Evolutionary conservation across 2,888 invertebrate genomes (phyloP).

Genomic region (Saturnia japonica): DNA sequence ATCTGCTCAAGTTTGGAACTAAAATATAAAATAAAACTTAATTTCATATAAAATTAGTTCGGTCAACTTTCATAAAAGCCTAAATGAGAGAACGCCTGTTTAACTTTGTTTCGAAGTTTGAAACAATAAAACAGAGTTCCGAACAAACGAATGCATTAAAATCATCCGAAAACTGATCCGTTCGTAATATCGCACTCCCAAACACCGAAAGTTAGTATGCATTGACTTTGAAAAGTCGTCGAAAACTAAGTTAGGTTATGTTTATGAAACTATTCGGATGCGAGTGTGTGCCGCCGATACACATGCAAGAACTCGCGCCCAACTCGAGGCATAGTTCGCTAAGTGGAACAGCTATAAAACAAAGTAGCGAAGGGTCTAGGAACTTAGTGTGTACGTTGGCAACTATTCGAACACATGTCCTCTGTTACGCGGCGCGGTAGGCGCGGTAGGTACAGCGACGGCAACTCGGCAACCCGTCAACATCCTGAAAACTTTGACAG

Average conservation of each 20-base stretch:
- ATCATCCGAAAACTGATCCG: constrained; percentile 77
- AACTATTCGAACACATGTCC: constrained; percentile 70
- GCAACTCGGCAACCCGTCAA: constrained; percentile 28
- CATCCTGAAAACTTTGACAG: constrained; percentile 66
- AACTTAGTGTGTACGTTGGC: constrained; percentile 77
- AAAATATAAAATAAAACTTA: constrained; percentile 17
- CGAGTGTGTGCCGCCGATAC: constrained; percentile 79
- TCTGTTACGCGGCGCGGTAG: constrained; percentile 41
- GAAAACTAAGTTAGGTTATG: constrained; percentile 82
- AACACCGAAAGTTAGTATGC: constrained; percentile 82
- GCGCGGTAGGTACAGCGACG: constrained; percentile 28
- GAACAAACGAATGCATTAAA: constrained; percentile 81
- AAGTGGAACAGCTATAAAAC: constrained; percentile 82
- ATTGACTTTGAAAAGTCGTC: constrained; percentile 83
- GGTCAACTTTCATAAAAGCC: constrained; percentile 38
- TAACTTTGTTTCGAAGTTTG: constrained; percentile 72
- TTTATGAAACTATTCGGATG: constrained; percentile 82
- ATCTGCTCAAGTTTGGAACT: not conserved
- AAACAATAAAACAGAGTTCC: constrained; percentile 77
- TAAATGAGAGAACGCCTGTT: constrained; percentile 62
- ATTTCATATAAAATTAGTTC: constrained; percentile 26
- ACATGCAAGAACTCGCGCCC: constrained; percentile 81
- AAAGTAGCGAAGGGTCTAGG: constrained; percentile 82
- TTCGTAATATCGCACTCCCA: constrained; percentile 80
- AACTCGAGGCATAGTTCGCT: constrained; percentile 81